Percentiles rank a stretch among this genome's conserved stretches.
Conservation (phyloP, 2,797 vertebrate genomes). For the Melanotaenia boesemani region DNA sequence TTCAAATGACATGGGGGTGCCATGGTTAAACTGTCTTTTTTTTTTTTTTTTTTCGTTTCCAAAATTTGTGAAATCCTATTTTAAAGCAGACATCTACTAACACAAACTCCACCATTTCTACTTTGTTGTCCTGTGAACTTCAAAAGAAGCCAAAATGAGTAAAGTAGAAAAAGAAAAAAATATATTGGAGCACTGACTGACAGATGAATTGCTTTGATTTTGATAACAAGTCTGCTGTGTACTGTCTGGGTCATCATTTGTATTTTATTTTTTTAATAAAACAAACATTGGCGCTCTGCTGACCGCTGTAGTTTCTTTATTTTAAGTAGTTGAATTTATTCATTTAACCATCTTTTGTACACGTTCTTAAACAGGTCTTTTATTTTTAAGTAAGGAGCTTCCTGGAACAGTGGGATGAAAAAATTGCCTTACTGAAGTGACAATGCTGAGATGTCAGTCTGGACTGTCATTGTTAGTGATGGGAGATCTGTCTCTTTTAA, state of each 20-base stretch:
- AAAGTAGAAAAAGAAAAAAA: conserved; percentile 33
- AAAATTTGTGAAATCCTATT: conserved; percentile 46
- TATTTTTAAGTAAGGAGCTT: neutral
- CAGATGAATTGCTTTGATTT: conserved; percentile 60
- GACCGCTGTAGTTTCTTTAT: conserved; percentile 4
- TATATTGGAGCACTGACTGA: conserved; percentile 64
- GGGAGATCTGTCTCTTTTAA: too few relatives aligned
- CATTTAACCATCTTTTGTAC: neutral
- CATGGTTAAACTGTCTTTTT: conserved; percentile 30
- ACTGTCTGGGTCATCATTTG: conserved; percentile 83
- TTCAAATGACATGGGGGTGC: conserved; percentile 46
- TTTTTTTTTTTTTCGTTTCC: conserved; percentile 27
- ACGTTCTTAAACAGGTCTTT: neutral
- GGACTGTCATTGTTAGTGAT: too few relatives aligned
- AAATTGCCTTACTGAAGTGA: neutral
- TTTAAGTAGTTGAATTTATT: neutral
- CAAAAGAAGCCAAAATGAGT: conserved; percentile 70
- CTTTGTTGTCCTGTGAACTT: conserved; percentile 48
- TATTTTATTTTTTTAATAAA: conserved; percentile 89
- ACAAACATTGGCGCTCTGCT: conserved; percentile 71
- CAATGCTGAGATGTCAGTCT: neutral
- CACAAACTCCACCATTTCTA: conserved; percentile 40
- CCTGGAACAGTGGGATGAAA: neutral
- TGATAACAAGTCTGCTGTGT: conserved; percentile 77
- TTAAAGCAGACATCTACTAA: conserved; percentile 45